Evolutionary conservation across 2,888 invertebrate species (phyloP).

Genomic region (Phaonia tiefii): DNA sequence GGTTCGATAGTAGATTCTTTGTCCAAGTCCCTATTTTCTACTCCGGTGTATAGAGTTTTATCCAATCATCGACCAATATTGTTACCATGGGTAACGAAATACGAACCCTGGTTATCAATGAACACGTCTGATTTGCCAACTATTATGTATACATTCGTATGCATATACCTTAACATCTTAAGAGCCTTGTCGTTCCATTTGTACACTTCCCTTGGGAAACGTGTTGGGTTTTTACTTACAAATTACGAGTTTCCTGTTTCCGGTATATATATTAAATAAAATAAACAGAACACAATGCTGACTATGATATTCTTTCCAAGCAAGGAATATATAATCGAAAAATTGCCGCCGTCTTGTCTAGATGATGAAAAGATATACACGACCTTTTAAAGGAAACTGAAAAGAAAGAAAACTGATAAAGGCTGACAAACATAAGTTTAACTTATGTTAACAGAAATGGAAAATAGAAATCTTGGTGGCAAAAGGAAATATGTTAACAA

Average conservation of each 20-base stretch:
- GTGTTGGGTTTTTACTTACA: conserved; percentile 26
- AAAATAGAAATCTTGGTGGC: conserved; percentile 2
- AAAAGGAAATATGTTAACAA: neutral
- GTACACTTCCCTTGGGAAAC: no score
- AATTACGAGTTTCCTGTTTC: conserved; percentile 49
- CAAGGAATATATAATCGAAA: neutral
- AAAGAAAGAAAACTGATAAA: neutral
- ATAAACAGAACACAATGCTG: conserved; percentile 41
- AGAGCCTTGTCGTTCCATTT: no score
- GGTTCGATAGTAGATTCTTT: no score
- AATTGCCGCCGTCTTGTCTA: conserved; percentile 61
- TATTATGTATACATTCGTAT: no score
- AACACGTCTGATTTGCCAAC: no score
- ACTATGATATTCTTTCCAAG: neutral
- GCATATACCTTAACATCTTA: no score
- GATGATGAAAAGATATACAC: conserved; percentile 18
- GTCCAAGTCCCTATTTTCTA: no score
- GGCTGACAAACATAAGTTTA: no score
- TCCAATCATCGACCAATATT: no score
- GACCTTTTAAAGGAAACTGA: conserved; percentile 32
- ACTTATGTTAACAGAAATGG: neutral
- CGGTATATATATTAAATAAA: conserved; percentile 42
- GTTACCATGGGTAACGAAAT: no score
- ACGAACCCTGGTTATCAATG: no score
- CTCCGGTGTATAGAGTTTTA: no score